A percentile compares a stretch with the other conserved stretches of the same genome.
Evolutionary conservation across 2,888 invertebrate genomes (phyloP).

Genomic region (Limnephilus auricula): DNA sequence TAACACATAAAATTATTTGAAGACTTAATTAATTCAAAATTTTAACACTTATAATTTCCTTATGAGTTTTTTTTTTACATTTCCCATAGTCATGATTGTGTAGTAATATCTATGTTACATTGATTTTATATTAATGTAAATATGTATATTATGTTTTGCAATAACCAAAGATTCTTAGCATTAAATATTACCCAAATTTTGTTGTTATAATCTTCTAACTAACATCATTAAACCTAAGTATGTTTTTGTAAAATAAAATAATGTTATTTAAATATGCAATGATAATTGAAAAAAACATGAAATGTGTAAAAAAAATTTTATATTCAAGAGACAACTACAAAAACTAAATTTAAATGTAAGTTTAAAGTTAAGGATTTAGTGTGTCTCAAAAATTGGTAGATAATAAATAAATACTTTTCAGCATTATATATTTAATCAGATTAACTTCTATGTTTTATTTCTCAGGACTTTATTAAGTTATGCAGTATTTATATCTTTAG

Average conservation of each 20-base stretch:
- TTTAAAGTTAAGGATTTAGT: too few relatives aligned
- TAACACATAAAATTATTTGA: neutral
- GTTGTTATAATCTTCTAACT: constrained; percentile 35
- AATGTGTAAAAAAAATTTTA: neutral
- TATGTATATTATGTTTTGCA: constrained; percentile 38
- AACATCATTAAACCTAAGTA: neutral
- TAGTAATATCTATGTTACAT: constrained; percentile 44
- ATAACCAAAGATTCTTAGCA: constrained; percentile 24
- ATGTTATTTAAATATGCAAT: neutral
- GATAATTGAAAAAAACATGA: neutral
- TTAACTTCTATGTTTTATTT: neutral
- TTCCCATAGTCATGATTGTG: neutral
- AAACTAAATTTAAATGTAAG: too few relatives aligned
- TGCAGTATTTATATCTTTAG: neutral
- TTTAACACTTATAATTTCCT: neutral
- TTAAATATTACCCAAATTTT: constrained; percentile 59
- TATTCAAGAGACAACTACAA: too few relatives aligned
- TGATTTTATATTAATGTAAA: constrained; percentile 21
- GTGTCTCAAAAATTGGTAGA: too few relatives aligned
- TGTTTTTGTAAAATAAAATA: neutral
- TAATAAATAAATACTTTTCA: too few relatives aligned
- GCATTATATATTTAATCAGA: too few relatives aligned
- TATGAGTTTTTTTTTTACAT: neutral
- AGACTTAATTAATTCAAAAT: constrained; percentile 2
- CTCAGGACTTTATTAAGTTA: neutral